Conservation (phyloP, 2,113 vertebrate species). For the Ptychochromis oligacanthus region DNA sequence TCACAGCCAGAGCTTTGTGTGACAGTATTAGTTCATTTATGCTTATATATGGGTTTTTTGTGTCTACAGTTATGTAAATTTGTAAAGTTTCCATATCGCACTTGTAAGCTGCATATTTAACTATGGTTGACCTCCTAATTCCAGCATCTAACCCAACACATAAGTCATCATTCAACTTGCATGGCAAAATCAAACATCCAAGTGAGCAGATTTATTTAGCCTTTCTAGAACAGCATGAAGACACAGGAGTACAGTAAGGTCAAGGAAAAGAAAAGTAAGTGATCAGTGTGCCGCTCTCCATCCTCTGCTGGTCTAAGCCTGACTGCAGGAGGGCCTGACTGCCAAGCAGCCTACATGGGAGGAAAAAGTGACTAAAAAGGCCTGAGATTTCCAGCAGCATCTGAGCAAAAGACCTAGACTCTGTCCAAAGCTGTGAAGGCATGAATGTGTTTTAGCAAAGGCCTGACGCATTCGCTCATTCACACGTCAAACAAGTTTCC, state of each 20-base stretch:
- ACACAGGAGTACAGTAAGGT: slow-evolving; percentile 21
- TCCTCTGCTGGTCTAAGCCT: slow-evolving; percentile 9
- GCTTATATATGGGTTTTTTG: too few species aligned
- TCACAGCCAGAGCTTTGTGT: too few species aligned
- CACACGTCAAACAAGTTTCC: slow-evolving; percentile 65
- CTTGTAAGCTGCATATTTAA: not conserved
- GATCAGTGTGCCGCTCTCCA: slow-evolving; percentile 26
- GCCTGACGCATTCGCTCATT: slow-evolving; percentile 59
- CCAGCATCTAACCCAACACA: not conserved
- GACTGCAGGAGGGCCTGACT: slow-evolving; percentile 35
- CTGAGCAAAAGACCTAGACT: slow-evolving; percentile 35
- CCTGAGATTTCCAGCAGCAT: slow-evolving; percentile 61
- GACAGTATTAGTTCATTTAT: too few species aligned
- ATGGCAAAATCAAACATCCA: not conserved
- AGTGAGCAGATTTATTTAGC: slow-evolving; percentile 10
- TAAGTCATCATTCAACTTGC: not conserved
- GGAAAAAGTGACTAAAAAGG: slow-evolving; percentile 62
- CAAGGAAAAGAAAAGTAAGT: slow-evolving; percentile 18
- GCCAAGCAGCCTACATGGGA: slow-evolving; percentile 36
- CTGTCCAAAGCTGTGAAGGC: slow-evolving; percentile 49
- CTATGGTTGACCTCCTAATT: not conserved
- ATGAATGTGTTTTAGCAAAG: slow-evolving; percentile 55
- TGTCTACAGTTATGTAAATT: too few species aligned
- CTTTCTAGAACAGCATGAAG: not conserved
- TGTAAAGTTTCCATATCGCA: not conserved